Base-by-base conservation (phyloP, 2,797 vertebrate species). In the Okamejei kenojei region DNA sequence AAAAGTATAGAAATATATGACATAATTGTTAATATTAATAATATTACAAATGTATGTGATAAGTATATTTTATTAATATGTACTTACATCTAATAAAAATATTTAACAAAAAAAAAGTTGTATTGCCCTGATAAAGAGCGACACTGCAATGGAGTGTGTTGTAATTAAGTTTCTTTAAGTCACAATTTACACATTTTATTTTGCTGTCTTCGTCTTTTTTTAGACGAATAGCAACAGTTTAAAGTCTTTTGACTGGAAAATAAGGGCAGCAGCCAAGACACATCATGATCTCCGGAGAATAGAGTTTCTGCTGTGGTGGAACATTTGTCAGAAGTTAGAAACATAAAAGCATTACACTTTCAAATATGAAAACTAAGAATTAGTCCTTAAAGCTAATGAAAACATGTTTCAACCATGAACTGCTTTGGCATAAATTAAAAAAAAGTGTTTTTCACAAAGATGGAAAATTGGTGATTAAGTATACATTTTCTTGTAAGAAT, bases 101-200 rank as follows among this genome's bases (percentile, higher is more conserved):
- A n/a, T n/a, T n/a, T n/a, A n/a, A n/a, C n/a, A n/a, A n/a, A n/a
- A n/a, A n/a, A n/a, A n/a, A n/a, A n/a, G n/a, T n/a, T n/a, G n/a
- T n/a, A n/a, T 93, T 21, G 93, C 93, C 95, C 95, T 95, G 4
- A 61, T 45, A 95, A 96, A 95, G 95, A 95, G 93, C 94, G 95
- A 10, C 88, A 0, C 61, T 88, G 84, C 95, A 94, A 93, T 94
- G 94, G 94, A 17, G 0, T 38, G 93, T 93, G 7, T 93, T 6
- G 71, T 94, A 95, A 82, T 82, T 82, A 54, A 82, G 21, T 82
- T 82, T 26, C 8, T 82, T 45, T 82, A 17, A 82, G 54, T 82
- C 19, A 82, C 54, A 82, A 17, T 7, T 54, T 23, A 58, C 23
- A 54, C 0, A 82, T 58, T 26, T 82, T 23, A 45, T 35, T 81